A percentile compares a stretch with the other conserved stretches of the same genome.
Evolutionary conservation across 2,797 vertebrate genomes (phyloP).

Genomic region (Okamejei kenojei): DNA sequence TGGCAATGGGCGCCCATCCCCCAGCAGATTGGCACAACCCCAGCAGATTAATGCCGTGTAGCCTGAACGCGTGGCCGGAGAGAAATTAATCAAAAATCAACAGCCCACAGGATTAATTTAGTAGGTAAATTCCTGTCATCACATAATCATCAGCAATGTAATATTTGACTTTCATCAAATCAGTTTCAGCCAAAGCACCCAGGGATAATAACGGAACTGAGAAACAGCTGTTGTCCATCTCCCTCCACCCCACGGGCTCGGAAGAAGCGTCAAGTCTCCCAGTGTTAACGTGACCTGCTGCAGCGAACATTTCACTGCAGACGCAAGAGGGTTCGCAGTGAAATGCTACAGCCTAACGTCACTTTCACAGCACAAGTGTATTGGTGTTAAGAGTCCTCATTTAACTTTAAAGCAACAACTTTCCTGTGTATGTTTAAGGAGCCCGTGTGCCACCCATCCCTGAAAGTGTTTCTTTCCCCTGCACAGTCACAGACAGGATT

Average conservation of each 20-base stretch:
- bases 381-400: neutral
- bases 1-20: slow-evolving; percentile 46
- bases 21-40: slow-evolving; percentile 40
- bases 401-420: neutral
- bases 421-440: neutral
- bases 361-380: neutral
- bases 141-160: slow-evolving; percentile 59
- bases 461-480: neutral
- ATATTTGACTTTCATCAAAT: slow-evolving; percentile 65
- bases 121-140: slow-evolving; percentile 65
- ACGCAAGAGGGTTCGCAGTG: neutral
- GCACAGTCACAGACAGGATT: neutral
- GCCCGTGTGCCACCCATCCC: neutral
- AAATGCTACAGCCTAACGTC: neutral
- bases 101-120: slow-evolving; percentile 59
- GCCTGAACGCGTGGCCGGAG: slow-evolving; percentile 51
- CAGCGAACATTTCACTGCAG: slow-evolving; percentile 23
- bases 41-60: slow-evolving; percentile 40
- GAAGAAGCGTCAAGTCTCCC: neutral
- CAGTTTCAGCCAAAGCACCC: slow-evolving; percentile 53
- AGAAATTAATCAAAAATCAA: slow-evolving; percentile 65
- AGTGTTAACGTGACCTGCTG: neutral
- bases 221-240: slow-evolving; percentile 52
- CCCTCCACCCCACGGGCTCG: slow-evolving; percentile 13
- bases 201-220: slow-evolving; percentile 59